A percentile compares a stretch with the other conserved stretches of the same genome.
These are phyloP conservation scores for Penelope pileata DNA, from an alignment of 2,113 vertebrate genomes.

Conservation along the genomic window DNA sequence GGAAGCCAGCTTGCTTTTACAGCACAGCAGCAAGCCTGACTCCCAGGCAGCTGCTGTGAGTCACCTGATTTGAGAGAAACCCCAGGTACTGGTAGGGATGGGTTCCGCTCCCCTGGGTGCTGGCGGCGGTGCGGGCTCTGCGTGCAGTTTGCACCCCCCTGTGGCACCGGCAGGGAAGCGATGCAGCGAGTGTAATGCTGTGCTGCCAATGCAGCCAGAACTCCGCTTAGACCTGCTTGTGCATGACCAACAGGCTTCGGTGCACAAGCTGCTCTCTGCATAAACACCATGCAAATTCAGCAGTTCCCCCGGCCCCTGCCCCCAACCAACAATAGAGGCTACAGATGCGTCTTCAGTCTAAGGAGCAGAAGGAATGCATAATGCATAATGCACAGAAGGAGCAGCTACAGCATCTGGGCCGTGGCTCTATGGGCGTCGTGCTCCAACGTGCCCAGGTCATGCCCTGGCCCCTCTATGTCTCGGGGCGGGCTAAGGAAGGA, in stretches of 20 bases:
- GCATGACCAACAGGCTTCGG: neutral
- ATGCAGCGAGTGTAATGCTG: neutral
- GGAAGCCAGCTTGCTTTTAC: neutral
- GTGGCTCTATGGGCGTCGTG: too few species aligned
- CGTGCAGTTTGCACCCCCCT: neutral
- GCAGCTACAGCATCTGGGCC: neutral
- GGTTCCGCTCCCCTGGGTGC: neutral
- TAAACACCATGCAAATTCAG: neutral
- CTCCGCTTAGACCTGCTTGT: neutral
- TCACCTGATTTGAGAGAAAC: neutral
- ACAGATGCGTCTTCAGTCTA: neutral
- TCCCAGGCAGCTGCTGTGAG: neutral
- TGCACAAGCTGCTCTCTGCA: neutral
- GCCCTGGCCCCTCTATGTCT: neutral
- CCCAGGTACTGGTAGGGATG: neutral
- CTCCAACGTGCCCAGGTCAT: too few species aligned
- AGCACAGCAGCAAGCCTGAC: neutral
- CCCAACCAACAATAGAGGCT: neutral
- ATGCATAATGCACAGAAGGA: neutral
- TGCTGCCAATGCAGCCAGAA: neutral
- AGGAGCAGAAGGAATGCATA: neutral
- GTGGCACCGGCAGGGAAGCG: neutral
- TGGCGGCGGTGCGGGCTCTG: accelerated
- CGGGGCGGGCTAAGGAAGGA: neutral
- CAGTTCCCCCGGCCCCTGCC: neutral